Evolutionary conservation across 2,888 invertebrate species (phyloP).

Genomic region (Agonopterix arenella): DNA sequence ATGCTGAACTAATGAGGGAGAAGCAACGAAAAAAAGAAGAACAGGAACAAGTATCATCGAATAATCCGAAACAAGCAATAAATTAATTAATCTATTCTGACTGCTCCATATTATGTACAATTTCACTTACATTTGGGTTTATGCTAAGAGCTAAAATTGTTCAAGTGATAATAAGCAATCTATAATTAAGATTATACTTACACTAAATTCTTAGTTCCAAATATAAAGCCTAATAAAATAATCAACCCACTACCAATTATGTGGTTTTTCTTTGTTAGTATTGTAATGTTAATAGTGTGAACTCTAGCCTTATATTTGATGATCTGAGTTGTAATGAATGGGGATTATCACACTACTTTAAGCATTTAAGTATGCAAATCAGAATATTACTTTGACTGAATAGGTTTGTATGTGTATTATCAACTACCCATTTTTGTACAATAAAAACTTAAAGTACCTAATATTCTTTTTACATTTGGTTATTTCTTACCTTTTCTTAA

Average conservation of each 20-base stretch:
- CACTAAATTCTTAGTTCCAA: slow-evolving; percentile 32
- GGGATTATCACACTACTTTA: slow-evolving; percentile 33
- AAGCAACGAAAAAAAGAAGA: slow-evolving; percentile 89
- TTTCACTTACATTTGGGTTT: slow-evolving; percentile 33
- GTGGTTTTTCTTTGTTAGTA: slow-evolving; percentile 37
- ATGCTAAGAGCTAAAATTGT: slow-evolving; percentile 36
- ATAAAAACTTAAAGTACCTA: slow-evolving; percentile 47
- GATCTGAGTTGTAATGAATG: slow-evolving; percentile 39
- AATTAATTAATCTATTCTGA: slow-evolving; percentile 36
- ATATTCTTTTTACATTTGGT: background rate
- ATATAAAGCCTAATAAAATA: slow-evolving; percentile 42
- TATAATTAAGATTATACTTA: slow-evolving; percentile 29
- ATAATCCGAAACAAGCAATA: slow-evolving; percentile 50
- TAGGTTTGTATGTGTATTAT: slow-evolving; percentile 56
- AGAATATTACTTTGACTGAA: slow-evolving; percentile 59
- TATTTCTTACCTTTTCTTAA: background rate
- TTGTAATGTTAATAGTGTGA: slow-evolving; percentile 21
- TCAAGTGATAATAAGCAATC: slow-evolving; percentile 49
- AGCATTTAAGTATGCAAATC: slow-evolving; percentile 56
- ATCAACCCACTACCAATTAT: slow-evolving; percentile 29
- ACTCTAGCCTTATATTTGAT: slow-evolving; percentile 24
- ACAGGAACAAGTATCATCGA: slow-evolving; percentile 34
- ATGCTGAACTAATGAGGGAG: slow-evolving; percentile 92
- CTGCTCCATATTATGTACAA: slow-evolving; percentile 33
- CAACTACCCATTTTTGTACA: slow-evolving; percentile 60